These are phyloP conservation scores for Gymnoscelis rufifasciata DNA, from an alignment of 2,888 invertebrate genomes.

Conservation along the genomic window DNA sequence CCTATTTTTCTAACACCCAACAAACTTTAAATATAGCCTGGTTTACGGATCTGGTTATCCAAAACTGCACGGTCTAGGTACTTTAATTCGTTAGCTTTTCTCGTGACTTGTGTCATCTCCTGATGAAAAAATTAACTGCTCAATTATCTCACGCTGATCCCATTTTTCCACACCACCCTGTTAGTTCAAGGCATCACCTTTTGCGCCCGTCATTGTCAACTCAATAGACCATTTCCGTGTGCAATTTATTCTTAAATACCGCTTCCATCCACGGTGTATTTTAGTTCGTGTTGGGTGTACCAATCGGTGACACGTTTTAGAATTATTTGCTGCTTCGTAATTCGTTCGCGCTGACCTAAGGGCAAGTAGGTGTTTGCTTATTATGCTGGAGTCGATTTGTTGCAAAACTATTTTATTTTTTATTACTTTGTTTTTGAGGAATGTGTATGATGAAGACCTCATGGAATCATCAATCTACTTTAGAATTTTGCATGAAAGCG, in stretches of 20 bases:
- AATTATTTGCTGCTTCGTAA: not conserved
- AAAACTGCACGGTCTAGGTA: too few species aligned
- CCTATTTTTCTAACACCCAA: too few species aligned
- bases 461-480: too few species aligned
- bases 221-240: constrained; percentile 16
- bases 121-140: not conserved
- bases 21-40: too few species aligned
- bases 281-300: constrained; percentile 16
- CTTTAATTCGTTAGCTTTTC: too few species aligned
- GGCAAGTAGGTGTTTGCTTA: not conserved
- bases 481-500: too few species aligned
- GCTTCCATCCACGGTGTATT: not conserved
- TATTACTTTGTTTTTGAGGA: too few species aligned
- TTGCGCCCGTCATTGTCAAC: constrained; percentile 25
- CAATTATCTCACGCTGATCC: not conserved
- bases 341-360: not conserved
- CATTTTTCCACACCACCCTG: constrained; percentile 3
- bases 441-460: too few species aligned
- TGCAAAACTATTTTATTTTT: too few species aligned
- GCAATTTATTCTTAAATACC: constrained; percentile 17
- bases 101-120: not conserved
- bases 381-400: not conserved
- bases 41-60: too few species aligned
- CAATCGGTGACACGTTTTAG: not conserved
- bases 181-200: constrained; percentile 20